These are phyloP conservation scores for Coluber constrictor DNA, from an alignment of 2,797 vertebrate species.

Conservation along the genomic window DNA sequence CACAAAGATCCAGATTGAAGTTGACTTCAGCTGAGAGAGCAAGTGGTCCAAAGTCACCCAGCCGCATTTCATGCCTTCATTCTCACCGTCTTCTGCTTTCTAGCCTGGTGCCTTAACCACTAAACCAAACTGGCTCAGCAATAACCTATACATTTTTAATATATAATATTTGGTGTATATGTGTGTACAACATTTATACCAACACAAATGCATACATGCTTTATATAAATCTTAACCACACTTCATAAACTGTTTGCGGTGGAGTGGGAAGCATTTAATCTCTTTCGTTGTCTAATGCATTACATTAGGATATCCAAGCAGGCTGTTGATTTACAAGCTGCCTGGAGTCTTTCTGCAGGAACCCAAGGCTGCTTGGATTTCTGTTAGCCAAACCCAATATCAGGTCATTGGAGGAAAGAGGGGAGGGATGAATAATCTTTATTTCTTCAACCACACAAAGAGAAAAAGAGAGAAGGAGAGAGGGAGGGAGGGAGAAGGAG, in stretches of 20 bases:
- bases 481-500: no score
- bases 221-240: neutral
- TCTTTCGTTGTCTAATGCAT: neutral
- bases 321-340: slow-evolving; percentile 17
- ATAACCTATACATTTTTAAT: neutral
- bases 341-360: slow-evolving; percentile 19
- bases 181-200: neutral
- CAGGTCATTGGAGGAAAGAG: neutral
- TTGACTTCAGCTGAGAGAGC: neutral
- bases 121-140: neutral
- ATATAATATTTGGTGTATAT: neutral
- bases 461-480: no score
- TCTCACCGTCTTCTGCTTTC: neutral
- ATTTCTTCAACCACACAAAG: neutral
- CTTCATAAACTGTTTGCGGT: slow-evolving; percentile 3
- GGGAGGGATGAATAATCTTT: neutral
- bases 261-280: neutral
- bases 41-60: neutral
- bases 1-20: neutral
- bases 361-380: slow-evolving; percentile 2
- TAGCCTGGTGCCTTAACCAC: neutral
- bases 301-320: neutral
- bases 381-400: neutral
- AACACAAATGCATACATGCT: neutral
- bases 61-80: neutral